Conservation (phyloP, 2,797 vertebrate genomes). For the Sus cebifrons region DNA sequence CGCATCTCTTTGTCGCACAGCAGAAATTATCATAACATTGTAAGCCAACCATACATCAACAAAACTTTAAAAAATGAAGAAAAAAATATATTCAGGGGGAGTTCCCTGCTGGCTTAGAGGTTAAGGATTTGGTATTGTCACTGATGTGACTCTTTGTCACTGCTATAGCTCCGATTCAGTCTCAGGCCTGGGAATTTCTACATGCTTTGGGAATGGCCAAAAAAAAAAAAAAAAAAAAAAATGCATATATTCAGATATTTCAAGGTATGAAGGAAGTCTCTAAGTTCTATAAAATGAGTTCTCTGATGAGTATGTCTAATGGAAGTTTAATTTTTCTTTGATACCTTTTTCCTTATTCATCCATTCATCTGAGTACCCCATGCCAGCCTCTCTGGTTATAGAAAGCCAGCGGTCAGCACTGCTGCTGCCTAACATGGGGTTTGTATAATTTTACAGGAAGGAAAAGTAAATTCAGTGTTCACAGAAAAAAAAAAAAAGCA, state of each 20-base stretch:
- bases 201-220: too few species aligned
- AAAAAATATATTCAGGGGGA: too few species aligned
- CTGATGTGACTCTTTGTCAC: too few species aligned
- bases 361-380: not conserved
- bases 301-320: not conserved
- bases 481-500: not conserved
- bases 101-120: too few species aligned
- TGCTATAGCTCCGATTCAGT: too few species aligned
- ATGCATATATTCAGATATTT: constrained; percentile 17
- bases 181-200: too few species aligned
- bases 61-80: too few species aligned
- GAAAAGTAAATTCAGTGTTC: constrained; percentile 24
- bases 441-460: not conserved
- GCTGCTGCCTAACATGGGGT: not conserved
- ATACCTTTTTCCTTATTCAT: not conserved
- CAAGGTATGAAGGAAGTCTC: constrained; percentile 4
- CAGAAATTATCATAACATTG: too few species aligned
- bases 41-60: too few species aligned
- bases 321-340: constrained; percentile 51
- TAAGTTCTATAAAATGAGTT: constrained; percentile 25
- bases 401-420: not conserved
- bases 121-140: too few species aligned
- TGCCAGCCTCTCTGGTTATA: not conserved
- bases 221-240: too few species aligned
- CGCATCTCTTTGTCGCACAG: too few species aligned